Conservation (phyloP, 2,888 invertebrate species). For the Oasisia sp. region DNA sequence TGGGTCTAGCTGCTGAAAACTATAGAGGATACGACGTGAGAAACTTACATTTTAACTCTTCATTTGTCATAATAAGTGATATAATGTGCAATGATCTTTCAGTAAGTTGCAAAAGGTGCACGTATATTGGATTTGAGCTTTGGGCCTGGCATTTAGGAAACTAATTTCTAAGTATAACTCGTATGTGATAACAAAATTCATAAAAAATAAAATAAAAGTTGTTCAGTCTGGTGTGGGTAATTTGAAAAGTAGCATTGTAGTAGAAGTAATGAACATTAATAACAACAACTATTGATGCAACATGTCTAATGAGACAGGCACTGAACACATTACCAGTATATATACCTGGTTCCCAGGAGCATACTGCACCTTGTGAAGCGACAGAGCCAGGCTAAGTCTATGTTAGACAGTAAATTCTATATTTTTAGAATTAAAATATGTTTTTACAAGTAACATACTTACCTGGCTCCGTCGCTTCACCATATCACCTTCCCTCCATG, state of each 20-base stretch:
- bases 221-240: neutral
- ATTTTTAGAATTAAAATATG: too few relatives aligned
- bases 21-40: slow-evolving; percentile 86
- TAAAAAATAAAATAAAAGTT: too few relatives aligned
- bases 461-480: too few relatives aligned
- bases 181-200: too few relatives aligned
- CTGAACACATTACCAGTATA: neutral
- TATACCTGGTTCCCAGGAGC: too few relatives aligned
- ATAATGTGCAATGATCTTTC: neutral
- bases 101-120: neutral
- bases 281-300: neutral
- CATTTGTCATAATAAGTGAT: neutral
- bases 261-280: neutral
- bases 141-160: neutral
- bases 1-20: slow-evolving; percentile 91
- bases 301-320: neutral
- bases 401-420: too few relatives aligned
- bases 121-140: neutral
- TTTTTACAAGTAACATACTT: too few relatives aligned
- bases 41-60: slow-evolving; percentile 23
- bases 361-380: too few relatives aligned
- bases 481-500: too few relatives aligned
- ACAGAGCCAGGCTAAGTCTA: too few relatives aligned
- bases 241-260: neutral
- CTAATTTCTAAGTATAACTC: too few relatives aligned